phyloP scores from a whole-genome alignment of 2,113 vertebrate genomes.

The Mola mola region DNA sequence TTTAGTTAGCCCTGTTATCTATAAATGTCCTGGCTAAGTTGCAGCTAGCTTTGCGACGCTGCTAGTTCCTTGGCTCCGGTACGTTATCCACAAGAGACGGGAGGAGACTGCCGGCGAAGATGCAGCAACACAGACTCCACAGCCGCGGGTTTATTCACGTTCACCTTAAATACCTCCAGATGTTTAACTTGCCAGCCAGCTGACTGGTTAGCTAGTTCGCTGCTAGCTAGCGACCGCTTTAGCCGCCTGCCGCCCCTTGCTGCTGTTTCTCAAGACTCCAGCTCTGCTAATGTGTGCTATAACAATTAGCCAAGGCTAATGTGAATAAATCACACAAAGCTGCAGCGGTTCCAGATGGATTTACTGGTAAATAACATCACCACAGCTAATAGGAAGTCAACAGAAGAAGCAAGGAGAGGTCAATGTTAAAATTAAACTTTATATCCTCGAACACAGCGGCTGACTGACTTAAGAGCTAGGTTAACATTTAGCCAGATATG shows the following conservation, averaged over 20 bases:
- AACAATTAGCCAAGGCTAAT: slow-evolving; percentile 29
- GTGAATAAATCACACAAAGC: slow-evolving; percentile 5
- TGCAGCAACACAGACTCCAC: not conserved
- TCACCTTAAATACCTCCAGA: not conserved
- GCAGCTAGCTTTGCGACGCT: slow-evolving; percentile 34
- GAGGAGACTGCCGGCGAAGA: not conserved
- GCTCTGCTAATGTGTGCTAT: slow-evolving; percentile 32
- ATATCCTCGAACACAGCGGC: slow-evolving; percentile 8
- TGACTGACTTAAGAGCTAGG: slow-evolving; percentile 33
- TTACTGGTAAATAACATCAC: slow-evolving; percentile 22
- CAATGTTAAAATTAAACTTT: not conserved
- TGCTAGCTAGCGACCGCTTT: not conserved
- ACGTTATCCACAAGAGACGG: not conserved
- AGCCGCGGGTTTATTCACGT: not conserved
- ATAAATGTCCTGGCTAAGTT: slow-evolving; percentile 14
- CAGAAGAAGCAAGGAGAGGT: not conserved
- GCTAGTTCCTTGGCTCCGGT: slow-evolving; percentile 36
- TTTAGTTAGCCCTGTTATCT: slow-evolving; percentile 22
- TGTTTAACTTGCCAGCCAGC: not conserved
- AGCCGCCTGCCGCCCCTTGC: slow-evolving; percentile 49
- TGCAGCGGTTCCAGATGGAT: not conserved
- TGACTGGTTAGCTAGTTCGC: not conserved
- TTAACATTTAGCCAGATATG: slow-evolving; percentile 42
- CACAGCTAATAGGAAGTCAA: not conserved
- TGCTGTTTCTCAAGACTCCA: slow-evolving; percentile 59